Conservation (phyloP, 2,888 invertebrate genomes). For the Philereme vetulata region DNA sequence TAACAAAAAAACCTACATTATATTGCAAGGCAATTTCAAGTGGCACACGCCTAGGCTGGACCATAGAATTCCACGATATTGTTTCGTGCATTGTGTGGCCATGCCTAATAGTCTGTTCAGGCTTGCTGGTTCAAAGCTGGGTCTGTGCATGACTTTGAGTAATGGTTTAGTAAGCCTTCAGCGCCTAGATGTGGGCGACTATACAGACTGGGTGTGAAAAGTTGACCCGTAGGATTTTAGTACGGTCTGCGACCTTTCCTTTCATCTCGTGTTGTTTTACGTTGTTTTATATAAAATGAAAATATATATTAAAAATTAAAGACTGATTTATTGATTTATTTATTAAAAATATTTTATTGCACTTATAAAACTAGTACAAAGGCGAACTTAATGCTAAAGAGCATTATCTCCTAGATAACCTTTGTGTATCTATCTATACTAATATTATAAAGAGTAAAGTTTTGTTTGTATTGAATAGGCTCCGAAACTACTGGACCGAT, state of each 20-base stretch:
- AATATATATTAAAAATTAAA: too few relatives aligned
- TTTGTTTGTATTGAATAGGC: too few relatives aligned
- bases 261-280: too few relatives aligned
- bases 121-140: slow-evolving; percentile 15
- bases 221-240: slow-evolving; percentile 8
- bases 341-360: too few relatives aligned
- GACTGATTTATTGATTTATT: too few relatives aligned
- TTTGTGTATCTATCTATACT: too few relatives aligned
- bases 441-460: too few relatives aligned
- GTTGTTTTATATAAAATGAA: too few relatives aligned
- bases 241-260: background rate
- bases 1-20: background rate
- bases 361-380: too few relatives aligned
- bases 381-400: too few relatives aligned
- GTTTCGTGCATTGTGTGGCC: slow-evolving; percentile 38
- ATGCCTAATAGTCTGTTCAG: slow-evolving; percentile 27
- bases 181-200: slow-evolving; percentile 14
- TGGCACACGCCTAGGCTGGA: background rate
- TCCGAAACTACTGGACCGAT: too few relatives aligned
- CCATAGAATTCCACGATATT: slow-evolving; percentile 36
- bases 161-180: slow-evolving; percentile 19
- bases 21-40: slow-evolving; percentile 4
- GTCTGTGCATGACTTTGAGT: slow-evolving; percentile 27
- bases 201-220: slow-evolving; percentile 14
- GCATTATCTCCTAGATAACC: too few relatives aligned